Percentiles rank a stretch among this genome's conserved stretches.
These are phyloP conservation scores for Synanthedon andrenaeformis DNA, from an alignment of 2,888 invertebrate species.

Conservation along the genomic window DNA sequence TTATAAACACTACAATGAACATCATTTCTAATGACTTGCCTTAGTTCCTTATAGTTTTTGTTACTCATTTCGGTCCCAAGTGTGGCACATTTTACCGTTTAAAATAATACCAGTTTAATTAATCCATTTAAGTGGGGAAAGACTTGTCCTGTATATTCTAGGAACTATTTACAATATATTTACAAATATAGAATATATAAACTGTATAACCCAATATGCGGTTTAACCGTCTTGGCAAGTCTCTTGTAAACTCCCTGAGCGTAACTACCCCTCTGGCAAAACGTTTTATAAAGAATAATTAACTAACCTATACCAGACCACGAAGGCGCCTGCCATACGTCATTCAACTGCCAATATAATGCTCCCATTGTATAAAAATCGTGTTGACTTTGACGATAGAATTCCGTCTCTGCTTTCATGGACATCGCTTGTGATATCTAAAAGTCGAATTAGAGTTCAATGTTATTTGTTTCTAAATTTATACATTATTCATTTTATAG, in stretches of 20 bases:
- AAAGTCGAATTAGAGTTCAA: slow-evolving; percentile 4
- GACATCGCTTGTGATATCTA: slow-evolving; percentile 91
- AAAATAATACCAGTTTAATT: too few relatives aligned
- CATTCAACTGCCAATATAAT: slow-evolving; percentile 98
- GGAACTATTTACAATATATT: too few relatives aligned
- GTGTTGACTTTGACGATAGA: slow-evolving; percentile 74
- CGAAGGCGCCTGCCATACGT: slow-evolving; percentile 97
- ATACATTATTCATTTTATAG: not conserved
- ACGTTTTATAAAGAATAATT: not conserved
- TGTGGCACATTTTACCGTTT: too few relatives aligned
- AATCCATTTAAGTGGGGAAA: too few relatives aligned
- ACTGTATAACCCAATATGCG: too few relatives aligned
- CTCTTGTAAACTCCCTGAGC: too few relatives aligned
- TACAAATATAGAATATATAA: too few relatives aligned
- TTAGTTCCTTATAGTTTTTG: too few relatives aligned
- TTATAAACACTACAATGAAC: not conserved
- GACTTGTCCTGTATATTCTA: too few relatives aligned
- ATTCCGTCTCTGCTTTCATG: slow-evolving; percentile 86
- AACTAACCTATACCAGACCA: slow-evolving; percentile 88
- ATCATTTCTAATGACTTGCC: not conserved
- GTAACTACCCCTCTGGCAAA: not conserved
- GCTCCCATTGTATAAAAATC: slow-evolving; percentile 90
- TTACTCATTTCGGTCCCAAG: too few relatives aligned
- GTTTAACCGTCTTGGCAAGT: too few relatives aligned
- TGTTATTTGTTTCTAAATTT: not conserved